These are phyloP conservation scores for Podocnemis expansa DNA, from an alignment of 2,113 vertebrate species.

Conservation along the genomic window DNA sequence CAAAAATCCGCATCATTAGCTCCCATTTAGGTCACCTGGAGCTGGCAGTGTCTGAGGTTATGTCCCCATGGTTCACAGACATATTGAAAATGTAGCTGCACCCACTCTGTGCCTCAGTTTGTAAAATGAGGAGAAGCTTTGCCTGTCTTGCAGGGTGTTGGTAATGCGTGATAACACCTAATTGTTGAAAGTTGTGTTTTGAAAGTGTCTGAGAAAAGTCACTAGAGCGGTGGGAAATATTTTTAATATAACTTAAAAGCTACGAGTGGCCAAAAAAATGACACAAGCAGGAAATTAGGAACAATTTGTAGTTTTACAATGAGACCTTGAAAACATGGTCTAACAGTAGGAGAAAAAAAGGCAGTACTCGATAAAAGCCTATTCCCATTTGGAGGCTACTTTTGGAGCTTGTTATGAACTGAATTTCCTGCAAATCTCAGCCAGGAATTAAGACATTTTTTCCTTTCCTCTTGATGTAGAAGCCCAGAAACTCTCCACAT, in stretches of 20 bases:
- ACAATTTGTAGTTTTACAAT: constrained; percentile 34
- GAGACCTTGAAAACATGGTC: not conserved
- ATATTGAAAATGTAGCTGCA: not conserved
- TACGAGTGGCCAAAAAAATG: constrained; percentile 59
- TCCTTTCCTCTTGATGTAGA: not conserved
- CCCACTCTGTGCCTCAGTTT: not conserved
- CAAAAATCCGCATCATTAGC: not conserved
- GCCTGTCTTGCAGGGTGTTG: not conserved
- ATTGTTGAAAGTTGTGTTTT: not conserved
- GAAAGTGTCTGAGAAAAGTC: not conserved
- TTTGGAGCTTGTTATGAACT: not conserved
- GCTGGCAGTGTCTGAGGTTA: not conserved
- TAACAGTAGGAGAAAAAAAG: constrained; percentile 57
- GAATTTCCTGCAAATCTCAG: not conserved
- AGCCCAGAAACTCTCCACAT: not conserved
- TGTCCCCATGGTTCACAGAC: not conserved
- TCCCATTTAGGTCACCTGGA: not conserved
- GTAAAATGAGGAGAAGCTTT: not conserved
- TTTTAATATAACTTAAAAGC: constrained; percentile 59
- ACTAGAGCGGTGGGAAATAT: constrained; percentile 47
- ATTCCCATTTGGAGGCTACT: constrained; percentile 6
- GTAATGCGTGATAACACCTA: not conserved
- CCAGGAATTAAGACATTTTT: not conserved
- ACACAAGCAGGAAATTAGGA: constrained; percentile 47
- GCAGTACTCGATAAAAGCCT: constrained; percentile 13